Conservation (phyloP, 2,113 vertebrate genomes). For the Gallinago paraguaiae region DNA sequence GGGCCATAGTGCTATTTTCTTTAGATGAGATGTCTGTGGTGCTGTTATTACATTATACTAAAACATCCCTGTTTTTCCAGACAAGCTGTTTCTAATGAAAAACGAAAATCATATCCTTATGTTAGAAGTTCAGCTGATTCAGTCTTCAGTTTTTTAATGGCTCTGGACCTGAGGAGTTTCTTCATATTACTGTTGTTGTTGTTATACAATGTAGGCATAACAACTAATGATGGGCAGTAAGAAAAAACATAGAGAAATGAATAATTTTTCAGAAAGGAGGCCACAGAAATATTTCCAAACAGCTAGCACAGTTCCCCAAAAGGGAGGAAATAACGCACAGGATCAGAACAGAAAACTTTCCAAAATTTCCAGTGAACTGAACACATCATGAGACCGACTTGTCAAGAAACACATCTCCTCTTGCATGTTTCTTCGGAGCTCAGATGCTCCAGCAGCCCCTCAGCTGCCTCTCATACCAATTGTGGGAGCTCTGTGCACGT, state of each 20-base stretch:
- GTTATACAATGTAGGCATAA: slow-evolving; percentile 40
- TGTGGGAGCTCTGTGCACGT: background rate
- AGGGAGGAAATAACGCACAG: background rate
- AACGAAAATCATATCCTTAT: slow-evolving; percentile 43
- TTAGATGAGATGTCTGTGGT: background rate
- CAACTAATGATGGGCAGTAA: background rate
- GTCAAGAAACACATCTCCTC: background rate
- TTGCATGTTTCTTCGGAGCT: background rate
- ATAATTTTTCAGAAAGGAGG: background rate
- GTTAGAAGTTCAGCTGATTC: slow-evolving; percentile 23
- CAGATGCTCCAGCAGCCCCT: background rate
- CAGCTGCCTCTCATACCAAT: accelerated
- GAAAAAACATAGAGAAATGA: background rate
- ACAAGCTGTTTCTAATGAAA: slow-evolving; percentile 23
- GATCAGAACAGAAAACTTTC: background rate
- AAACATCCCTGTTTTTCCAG: background rate
- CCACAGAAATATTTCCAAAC: background rate
- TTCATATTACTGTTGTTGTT: slow-evolving; percentile 8
- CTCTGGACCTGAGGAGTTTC: background rate
- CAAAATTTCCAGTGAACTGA: background rate
- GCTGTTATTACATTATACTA: background rate
- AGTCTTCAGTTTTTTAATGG: background rate
- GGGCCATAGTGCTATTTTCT: background rate
- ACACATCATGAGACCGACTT: background rate
- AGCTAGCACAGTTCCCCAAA: background rate